Percentiles rank a stretch among this genome's conserved stretches.
Evolutionary conservation across 2,113 vertebrate genomes (phyloP).

Genomic region (Raja brachyura): DNA sequence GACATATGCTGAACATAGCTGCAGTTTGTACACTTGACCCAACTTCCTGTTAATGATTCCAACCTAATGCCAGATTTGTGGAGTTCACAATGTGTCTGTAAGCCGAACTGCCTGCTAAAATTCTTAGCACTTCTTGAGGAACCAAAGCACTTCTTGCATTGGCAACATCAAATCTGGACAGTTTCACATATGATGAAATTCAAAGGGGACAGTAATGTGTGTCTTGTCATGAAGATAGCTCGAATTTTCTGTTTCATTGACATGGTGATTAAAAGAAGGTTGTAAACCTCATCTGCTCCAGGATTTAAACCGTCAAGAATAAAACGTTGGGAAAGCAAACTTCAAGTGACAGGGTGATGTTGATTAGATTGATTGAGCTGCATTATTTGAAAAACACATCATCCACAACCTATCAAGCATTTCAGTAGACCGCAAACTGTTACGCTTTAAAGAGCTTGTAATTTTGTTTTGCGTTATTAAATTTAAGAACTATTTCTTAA

Average conservation of each 20-base stretch:
- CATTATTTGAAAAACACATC: conserved; percentile 9
- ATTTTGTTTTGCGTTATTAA: neutral
- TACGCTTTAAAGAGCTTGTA: neutral
- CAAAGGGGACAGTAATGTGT: neutral
- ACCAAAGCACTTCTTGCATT: neutral
- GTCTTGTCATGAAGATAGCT: neutral
- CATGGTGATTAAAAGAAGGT: neutral
- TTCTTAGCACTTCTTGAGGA: neutral
- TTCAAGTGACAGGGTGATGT: conserved; percentile 18
- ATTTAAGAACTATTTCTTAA: neutral
- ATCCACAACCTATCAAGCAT: neutral
- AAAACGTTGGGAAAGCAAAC: neutral
- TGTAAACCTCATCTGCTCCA: conserved; percentile 5
- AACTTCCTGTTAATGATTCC: conserved; percentile 30
- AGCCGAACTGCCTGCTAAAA: too few species aligned
- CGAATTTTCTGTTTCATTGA: neutral
- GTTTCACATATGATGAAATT: neutral
- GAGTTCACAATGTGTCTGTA: neutral
- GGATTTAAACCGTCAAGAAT: neutral
- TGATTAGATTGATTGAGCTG: neutral
- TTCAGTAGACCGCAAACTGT: neutral
- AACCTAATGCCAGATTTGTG: conserved; percentile 25
- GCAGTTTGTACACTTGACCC: conserved; percentile 35
- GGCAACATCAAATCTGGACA: neutral
- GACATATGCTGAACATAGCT: conserved; percentile 35